phyloP scores from a whole-genome alignment of 2,797 vertebrate species.

The Anomalospiza imberbis region DNA sequence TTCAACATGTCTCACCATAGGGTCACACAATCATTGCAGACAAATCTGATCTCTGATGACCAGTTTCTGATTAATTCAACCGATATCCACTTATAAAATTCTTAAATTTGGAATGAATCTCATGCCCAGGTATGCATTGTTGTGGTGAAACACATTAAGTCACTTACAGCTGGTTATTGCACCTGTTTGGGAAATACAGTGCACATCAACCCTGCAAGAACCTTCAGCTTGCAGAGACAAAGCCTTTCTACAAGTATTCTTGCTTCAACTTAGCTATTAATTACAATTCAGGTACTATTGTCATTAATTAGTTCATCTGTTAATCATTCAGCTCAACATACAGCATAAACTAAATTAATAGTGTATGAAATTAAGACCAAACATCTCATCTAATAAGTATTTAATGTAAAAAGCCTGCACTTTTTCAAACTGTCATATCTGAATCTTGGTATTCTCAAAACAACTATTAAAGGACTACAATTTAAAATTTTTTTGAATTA shows the following conservation, averaged over 20 bases:
- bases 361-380: background rate
- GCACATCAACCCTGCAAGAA: background rate
- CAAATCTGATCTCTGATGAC: background rate
- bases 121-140: background rate
- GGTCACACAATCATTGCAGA: background rate
- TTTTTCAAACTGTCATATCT: background rate
- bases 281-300: background rate
- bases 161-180: background rate
- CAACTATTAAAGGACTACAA: background rate
- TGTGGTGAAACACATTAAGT: background rate
- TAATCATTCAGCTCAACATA: background rate
- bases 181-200: background rate
- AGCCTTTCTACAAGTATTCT: background rate
- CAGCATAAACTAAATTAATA: background rate
- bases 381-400: background rate
- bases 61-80: background rate
- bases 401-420: background rate
- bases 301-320: background rate
- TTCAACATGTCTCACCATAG: accelerated
- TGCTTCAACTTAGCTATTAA: background rate
- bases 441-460: background rate
- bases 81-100: background rate
- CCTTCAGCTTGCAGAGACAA: background rate
- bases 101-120: background rate
- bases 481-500: background rate